Evolutionary conservation across 2,888 invertebrate genomes (phyloP).

Genomic region (Caenorhabditis sp.): DNA sequence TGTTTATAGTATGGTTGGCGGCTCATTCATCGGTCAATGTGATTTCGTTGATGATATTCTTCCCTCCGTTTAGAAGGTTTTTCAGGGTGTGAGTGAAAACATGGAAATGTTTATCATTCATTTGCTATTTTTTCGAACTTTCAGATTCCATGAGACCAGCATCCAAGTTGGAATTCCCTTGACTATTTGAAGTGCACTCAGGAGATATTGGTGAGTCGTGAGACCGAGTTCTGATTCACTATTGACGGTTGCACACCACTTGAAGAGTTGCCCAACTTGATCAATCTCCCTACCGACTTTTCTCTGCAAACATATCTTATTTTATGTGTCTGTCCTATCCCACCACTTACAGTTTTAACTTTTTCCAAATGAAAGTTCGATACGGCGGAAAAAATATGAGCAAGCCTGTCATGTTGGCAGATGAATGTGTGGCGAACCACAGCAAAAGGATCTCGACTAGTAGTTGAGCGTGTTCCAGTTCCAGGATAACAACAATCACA

Average conservation of each 20-base stretch:
- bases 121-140: too few relatives aligned
- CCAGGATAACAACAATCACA: neutral
- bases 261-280: too few relatives aligned
- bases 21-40: conserved; percentile 8
- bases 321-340: neutral
- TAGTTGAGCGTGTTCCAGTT: neutral
- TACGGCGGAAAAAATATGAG: conserved; percentile 5
- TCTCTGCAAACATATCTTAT: neutral
- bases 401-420: neutral
- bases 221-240: too few relatives aligned
- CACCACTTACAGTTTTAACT: neutral
- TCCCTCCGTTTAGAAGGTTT: conserved; percentile 1
- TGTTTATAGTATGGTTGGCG: conserved; percentile 3
- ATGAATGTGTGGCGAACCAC: neutral
- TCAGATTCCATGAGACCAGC: too few relatives aligned
- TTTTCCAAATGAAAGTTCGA: neutral
- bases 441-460: neutral
- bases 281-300: too few relatives aligned
- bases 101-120: too few relatives aligned
- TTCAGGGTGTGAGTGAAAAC: neutral
- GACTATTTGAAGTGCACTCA: too few relatives aligned
- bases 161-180: too few relatives aligned
- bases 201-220: too few relatives aligned
- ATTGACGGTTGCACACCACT: neutral
- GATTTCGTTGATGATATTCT: conserved; percentile 6